These are phyloP conservation scores for Celastrina argiolus DNA, from an alignment of 2,888 invertebrate species.

Conservation along the genomic window DNA sequence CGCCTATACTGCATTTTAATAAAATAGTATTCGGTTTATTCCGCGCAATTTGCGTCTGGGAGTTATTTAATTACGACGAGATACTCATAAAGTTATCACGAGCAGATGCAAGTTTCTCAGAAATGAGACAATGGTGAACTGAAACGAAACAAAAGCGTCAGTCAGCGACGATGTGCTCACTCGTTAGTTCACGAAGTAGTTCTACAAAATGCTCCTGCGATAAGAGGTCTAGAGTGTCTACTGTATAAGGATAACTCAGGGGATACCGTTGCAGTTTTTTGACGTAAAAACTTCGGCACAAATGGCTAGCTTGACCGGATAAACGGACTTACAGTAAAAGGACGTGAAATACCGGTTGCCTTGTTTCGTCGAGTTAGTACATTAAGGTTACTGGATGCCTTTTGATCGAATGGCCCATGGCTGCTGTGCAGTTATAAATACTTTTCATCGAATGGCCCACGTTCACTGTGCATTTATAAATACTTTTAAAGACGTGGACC, in stretches of 20 bases:
- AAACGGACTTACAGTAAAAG: too few relatives aligned
- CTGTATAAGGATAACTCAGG: not conserved
- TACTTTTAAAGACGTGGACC: too few relatives aligned
- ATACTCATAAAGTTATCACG: conserved; percentile 23
- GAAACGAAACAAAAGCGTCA: conserved; percentile 27
- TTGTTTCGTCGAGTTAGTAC: too few relatives aligned
- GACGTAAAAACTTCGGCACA: too few relatives aligned
- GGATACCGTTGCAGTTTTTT: not conserved
- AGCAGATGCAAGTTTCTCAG: conserved; percentile 23
- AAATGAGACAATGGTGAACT: conserved; percentile 28
- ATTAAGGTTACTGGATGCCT: too few relatives aligned
- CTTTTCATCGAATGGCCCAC: too few relatives aligned
- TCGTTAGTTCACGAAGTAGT: conserved; percentile 16
- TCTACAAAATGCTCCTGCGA: conserved; percentile 14
- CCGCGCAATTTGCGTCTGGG: conserved; percentile 13
- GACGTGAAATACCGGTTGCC: too few relatives aligned
- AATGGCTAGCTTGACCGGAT: too few relatives aligned
- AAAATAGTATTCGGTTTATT: conserved; percentile 8
- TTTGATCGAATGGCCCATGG: too few relatives aligned
- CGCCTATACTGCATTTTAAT: not conserved
- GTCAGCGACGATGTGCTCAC: conserved; percentile 20
- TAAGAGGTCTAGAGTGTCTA: not conserved
- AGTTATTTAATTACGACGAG: conserved; percentile 24
- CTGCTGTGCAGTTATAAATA: too few relatives aligned
- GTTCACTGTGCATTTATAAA: too few relatives aligned